Conservation (phyloP, 2,888 invertebrate genomes). For the Apocheima hispidaria region DNA sequence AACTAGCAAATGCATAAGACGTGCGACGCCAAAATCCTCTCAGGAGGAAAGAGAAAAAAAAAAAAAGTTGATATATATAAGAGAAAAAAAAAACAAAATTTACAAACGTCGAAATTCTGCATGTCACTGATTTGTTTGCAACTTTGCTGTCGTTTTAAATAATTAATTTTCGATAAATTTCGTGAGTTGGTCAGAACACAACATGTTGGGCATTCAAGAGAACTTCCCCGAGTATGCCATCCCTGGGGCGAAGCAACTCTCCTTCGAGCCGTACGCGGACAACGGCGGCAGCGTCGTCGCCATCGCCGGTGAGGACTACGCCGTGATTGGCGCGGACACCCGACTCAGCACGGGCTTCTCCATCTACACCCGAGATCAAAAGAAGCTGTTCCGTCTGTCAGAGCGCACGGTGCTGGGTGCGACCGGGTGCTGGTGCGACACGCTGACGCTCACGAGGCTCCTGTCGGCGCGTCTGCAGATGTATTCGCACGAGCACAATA, state of each 20-base stretch:
- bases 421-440: slow-evolving; percentile 99
- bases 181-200: slow-evolving; percentile 23
- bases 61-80: too few relatives aligned
- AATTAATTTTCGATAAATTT: slow-evolving; percentile 9
- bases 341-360: slow-evolving; percentile 96
- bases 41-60: too few relatives aligned
- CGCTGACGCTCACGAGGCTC: slow-evolving; percentile 94
- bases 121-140: slow-evolving; percentile 58
- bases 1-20: too few relatives aligned
- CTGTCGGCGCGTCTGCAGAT: slow-evolving; percentile 96
- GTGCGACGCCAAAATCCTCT: too few relatives aligned
- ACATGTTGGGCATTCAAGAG: slow-evolving; percentile 70
- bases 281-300: slow-evolving; percentile 96
- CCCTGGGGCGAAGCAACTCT: slow-evolving; percentile 81
- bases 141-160: slow-evolving; percentile 5
- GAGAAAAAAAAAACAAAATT: background rate
- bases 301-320: slow-evolving; percentile 97
- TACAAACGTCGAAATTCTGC: slow-evolving; percentile 54
- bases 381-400: slow-evolving; percentile 94
- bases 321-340: slow-evolving; percentile 97
- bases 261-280: slow-evolving; percentile 84
- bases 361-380: slow-evolving; percentile 95
- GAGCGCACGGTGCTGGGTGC: slow-evolving; percentile 95
- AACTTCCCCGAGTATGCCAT: slow-evolving; percentile 81
- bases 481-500: slow-evolving; percentile 97